Evolutionary conservation across 2,888 invertebrate genomes (phyloP).

Genomic region (Kuschelorhynchus macadamiae): DNA sequence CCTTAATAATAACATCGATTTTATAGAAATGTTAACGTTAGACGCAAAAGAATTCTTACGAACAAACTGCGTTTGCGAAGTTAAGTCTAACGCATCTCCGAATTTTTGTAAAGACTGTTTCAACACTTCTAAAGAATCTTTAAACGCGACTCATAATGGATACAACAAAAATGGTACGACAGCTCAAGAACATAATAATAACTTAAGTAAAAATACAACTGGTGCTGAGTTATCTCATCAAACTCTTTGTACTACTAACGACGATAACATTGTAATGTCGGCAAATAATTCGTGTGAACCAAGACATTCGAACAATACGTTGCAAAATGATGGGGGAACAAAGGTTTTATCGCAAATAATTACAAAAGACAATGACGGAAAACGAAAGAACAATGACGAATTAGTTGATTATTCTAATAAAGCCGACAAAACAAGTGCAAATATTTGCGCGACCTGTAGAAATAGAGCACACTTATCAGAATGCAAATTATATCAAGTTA

Average conservation of each 20-base stretch:
- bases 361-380: constrained; percentile 20
- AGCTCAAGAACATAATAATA: background rate
- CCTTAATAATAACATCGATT: constrained; percentile 33
- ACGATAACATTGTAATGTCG: background rate
- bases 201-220: background rate
- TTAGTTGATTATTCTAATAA: background rate
- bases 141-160: constrained; percentile 3
- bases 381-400: constrained; percentile 13
- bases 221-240: too few relatives aligned
- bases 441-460: background rate
- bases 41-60: constrained; percentile 40
- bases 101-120: constrained; percentile 43
- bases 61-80: constrained; percentile 35
- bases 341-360: constrained; percentile 3
- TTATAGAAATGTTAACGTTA: constrained; percentile 43
- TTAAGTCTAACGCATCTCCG: background rate
- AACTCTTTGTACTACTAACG: background rate
- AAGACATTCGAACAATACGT: constrained; percentile 25
- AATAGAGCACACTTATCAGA: too few relatives aligned
- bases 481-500: constrained; percentile 16
- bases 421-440: background rate
- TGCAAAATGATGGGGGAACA: constrained; percentile 21
- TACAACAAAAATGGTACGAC: background rate
- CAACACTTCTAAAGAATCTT: constrained; percentile 10
- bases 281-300: constrained; percentile 11